phyloP scores from a whole-genome alignment of 2,888 invertebrate genomes.

The Alitta virens region DNA sequence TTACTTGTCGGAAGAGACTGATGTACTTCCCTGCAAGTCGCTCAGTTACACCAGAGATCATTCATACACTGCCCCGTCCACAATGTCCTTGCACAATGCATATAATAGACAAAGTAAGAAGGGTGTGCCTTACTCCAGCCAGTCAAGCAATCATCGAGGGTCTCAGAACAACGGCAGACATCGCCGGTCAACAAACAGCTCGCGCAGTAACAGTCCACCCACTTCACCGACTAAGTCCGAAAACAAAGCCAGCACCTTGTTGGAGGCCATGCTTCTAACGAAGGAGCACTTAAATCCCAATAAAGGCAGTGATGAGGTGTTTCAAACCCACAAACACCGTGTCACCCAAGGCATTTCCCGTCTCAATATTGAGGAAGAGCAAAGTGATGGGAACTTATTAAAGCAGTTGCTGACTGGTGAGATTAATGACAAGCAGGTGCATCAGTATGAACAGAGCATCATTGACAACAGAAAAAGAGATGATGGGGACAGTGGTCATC shows the following conservation, averaged over 20 bases:
- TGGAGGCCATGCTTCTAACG: conserved; percentile 27
- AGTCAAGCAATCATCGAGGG: background rate
- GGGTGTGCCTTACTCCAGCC: background rate
- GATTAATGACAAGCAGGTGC: conserved; percentile 25
- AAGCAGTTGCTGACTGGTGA: conserved; percentile 31
- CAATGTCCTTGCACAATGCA: background rate
- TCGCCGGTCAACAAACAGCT: background rate
- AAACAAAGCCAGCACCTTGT: conserved; percentile 11
- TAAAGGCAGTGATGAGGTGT: conserved; percentile 29
- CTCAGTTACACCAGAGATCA: background rate
- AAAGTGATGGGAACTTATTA: conserved; percentile 11
- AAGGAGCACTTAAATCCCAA: conserved; percentile 27
- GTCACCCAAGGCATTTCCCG: conserved; percentile 24
- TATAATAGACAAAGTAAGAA: background rate
- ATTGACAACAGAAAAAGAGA: conserved; percentile 14
- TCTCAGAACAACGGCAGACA: background rate
- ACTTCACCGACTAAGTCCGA: background rate
- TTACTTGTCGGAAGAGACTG: background rate
- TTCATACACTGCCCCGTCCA: background rate
- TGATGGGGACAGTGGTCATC: background rate
- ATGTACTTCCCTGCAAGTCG: background rate
- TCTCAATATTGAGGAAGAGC: conserved; percentile 10
- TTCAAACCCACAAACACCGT: conserved; percentile 2
- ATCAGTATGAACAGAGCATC: conserved; percentile 16
- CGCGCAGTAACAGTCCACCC: background rate